Conservation (phyloP, 1,140 invertebrate genomes). For the Pseudoatta argentina region DNA sequence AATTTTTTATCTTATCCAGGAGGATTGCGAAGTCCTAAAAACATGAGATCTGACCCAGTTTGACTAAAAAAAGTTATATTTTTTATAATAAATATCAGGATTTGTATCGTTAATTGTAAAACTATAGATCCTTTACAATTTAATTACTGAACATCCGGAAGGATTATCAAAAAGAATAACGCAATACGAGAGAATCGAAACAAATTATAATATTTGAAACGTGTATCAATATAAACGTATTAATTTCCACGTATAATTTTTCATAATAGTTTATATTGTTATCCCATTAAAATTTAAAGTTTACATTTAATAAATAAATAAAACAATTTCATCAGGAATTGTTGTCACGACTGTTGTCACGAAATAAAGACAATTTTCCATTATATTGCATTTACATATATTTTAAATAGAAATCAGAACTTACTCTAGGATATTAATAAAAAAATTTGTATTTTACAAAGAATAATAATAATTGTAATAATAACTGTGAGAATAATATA, state of each 20-base stretch:
- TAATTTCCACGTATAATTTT: neutral
- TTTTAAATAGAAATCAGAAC: neutral
- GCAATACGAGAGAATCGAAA: neutral
- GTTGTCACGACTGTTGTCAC: neutral
- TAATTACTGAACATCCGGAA: neutral
- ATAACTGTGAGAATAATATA: too few species aligned
- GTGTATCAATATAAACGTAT: neutral
- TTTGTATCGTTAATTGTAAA: conserved; percentile 5
- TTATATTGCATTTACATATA: conserved; percentile 3
- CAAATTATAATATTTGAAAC: neutral
- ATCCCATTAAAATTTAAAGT: neutral
- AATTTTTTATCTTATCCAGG: conserved; percentile 41
- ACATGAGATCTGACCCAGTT: conserved; percentile 13
- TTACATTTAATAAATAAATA: neutral
- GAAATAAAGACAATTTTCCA: neutral
- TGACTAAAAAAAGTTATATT: neutral
- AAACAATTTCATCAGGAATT: neutral
- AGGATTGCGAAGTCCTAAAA: neutral
- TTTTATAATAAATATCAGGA: neutral
- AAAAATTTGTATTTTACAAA: neutral
- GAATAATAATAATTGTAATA: too few species aligned
- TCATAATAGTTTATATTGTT: neutral
- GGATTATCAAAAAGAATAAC: neutral
- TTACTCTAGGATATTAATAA: neutral
- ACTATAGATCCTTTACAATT: neutral